A percentile compares a stretch with the other conserved stretches of the same genome.
phyloP scores from a whole-genome alignment of 2,888 invertebrate species.

The Limnephilus rhombicus region DNA sequence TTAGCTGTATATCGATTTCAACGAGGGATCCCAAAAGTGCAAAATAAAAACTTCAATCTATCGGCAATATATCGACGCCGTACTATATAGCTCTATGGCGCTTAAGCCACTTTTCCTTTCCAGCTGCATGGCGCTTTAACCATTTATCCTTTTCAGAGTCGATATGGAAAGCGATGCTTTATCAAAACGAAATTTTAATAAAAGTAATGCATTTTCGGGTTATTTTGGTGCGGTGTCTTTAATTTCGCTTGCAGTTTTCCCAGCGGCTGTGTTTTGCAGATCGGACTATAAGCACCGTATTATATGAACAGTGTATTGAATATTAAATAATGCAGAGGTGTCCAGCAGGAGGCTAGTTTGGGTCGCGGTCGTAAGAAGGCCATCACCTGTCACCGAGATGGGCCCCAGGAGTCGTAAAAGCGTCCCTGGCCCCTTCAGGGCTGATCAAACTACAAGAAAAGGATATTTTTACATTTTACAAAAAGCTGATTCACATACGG shows the following conservation, averaged over 20 bases:
- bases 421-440: conserved; percentile 59
- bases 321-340: conserved; percentile 65
- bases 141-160: too few species aligned
- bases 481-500: background rate
- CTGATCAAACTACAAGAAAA: background rate
- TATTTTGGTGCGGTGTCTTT: conserved; percentile 20
- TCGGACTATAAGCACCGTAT: conserved; percentile 23
- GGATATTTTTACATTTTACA: background rate
- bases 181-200: background rate
- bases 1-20: conserved; percentile 46
- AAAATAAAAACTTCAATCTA: background rate
- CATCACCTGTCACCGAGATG: conserved; percentile 64
- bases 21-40: background rate
- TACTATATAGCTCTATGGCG: too few species aligned
- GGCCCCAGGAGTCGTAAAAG: conserved; percentile 65
- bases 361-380: conserved; percentile 61
- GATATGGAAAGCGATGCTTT: background rate
- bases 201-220: background rate
- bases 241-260: conserved; percentile 6
- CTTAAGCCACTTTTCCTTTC: too few species aligned
- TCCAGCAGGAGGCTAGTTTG: conserved; percentile 62
- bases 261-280: background rate
- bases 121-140: too few species aligned
- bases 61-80: background rate
- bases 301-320: conserved; percentile 61